Percentiles rank a stretch among this genome's conserved stretches.
Conservation (phyloP, 2,888 invertebrate species). For the Papilio protenor region DNA sequence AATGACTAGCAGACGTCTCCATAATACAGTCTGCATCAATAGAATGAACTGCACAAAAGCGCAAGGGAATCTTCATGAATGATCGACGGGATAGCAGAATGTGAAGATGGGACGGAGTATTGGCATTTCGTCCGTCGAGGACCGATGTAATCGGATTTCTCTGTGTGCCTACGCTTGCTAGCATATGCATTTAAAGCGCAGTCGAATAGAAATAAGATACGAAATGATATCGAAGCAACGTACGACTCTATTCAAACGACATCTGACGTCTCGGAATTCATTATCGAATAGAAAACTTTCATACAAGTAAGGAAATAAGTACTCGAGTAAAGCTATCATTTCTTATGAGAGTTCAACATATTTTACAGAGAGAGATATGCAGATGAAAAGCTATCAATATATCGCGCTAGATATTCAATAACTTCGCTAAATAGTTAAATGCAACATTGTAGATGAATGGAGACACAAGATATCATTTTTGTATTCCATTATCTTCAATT, state of each 20-base stretch:
- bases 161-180: conserved; percentile 26
- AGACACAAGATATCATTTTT: background rate
- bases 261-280: conserved; percentile 29
- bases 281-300: conserved; percentile 22
- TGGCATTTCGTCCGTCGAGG: conserved; percentile 48
- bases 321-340: background rate
- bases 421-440: background rate
- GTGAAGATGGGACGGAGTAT: conserved; percentile 48
- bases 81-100: conserved; percentile 47
- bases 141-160: conserved; percentile 51
- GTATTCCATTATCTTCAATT: background rate
- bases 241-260: conserved; percentile 33
- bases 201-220: conserved; percentile 40
- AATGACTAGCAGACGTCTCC: background rate
- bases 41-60: conserved; percentile 30
- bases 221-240: conserved; percentile 33
- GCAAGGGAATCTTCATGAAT: conserved; percentile 48
- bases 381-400: background rate
- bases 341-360: background rate
- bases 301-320: background rate
- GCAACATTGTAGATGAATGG: background rate
- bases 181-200: conserved; percentile 36
- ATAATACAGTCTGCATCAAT: background rate
- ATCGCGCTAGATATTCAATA: too few species aligned
- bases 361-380: background rate